A percentile compares a stretch with the other conserved stretches of the same genome.
Conservation (phyloP, 2,797 vertebrate species). For the Centroberyx gerrardi region DNA sequence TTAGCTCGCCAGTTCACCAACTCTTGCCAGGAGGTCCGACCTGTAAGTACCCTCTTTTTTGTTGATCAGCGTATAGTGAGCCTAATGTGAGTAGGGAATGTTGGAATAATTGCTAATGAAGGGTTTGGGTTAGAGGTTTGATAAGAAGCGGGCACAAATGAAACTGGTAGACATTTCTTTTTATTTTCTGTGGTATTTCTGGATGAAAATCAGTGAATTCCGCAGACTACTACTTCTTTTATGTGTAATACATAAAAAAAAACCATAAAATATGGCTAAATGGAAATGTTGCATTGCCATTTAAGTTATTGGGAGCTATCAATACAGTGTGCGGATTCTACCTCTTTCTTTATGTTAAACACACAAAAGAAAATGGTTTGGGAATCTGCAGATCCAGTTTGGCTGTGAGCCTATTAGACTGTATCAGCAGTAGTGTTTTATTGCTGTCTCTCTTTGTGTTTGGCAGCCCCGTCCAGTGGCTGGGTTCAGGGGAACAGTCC, state of each 20-base stretch:
- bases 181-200: background rate
- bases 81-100: too few relatives aligned
- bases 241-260: too few relatives aligned
- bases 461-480: constrained; percentile 95
- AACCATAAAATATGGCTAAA: too few relatives aligned
- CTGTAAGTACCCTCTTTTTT: constrained; percentile 87
- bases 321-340: too few relatives aligned
- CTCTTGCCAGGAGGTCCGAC: constrained; percentile 97
- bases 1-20: constrained; percentile 99
- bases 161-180: background rate
- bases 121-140: background rate
- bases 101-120: background rate
- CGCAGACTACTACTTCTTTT: background rate
- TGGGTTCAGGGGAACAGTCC: constrained; percentile 97
- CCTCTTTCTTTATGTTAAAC: too few relatives aligned
- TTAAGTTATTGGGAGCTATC: too few relatives aligned
- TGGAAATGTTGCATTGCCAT: too few relatives aligned
- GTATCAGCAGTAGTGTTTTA: constrained; percentile 2
- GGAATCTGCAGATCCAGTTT: background rate
- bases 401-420: background rate
- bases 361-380: too few relatives aligned
- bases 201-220: background rate
- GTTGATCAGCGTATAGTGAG: too few relatives aligned
- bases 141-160: background rate
- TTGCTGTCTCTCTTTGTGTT: constrained; percentile 23